Evolutionary conservation across 2,888 invertebrate species (phyloP).

Genomic region (Mythimna vitellina): DNA sequence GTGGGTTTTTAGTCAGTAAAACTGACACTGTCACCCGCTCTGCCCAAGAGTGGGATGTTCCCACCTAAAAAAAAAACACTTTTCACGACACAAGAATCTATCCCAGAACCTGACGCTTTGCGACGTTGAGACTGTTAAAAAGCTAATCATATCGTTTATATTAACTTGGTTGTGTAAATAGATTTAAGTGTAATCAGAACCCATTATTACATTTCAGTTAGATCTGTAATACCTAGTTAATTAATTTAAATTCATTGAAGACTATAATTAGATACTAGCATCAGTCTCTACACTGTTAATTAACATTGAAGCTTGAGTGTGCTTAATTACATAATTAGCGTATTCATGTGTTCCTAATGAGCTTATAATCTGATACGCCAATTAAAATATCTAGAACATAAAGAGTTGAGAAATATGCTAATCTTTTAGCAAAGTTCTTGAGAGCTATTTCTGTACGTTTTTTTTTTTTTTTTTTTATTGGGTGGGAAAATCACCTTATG

Average conservation of each 20-base stretch:
- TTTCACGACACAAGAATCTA: no score
- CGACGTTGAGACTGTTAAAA: no score
- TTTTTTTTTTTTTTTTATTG: no score
- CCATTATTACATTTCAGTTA: not conserved
- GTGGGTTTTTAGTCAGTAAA: no score
- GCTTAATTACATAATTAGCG: not conserved
- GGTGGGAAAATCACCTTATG: no score
- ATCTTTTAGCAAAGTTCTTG: not conserved
- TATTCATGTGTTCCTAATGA: not conserved
- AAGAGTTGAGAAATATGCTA: not conserved
- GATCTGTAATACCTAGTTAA: not conserved
- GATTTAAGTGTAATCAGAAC: no score
- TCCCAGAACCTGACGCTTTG: no score
- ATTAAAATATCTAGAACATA: not conserved
- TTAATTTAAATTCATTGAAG: not conserved
- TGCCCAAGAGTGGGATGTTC: no score
- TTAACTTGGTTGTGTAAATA: no score
- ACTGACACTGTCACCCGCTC: no score
- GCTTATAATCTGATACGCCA: not conserved
- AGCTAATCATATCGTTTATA: no score
- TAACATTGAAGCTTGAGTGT: conserved; percentile 3
- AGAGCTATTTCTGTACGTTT: not conserved
- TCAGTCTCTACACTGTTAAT: not conserved
- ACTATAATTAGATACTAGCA: not conserved
- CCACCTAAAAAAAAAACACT: no score